A percentile compares a stretch with the other conserved stretches of the same genome.
These are phyloP conservation scores for Brenthis ino DNA, from an alignment of 2,888 invertebrate genomes.

Conservation along the genomic window DNA sequence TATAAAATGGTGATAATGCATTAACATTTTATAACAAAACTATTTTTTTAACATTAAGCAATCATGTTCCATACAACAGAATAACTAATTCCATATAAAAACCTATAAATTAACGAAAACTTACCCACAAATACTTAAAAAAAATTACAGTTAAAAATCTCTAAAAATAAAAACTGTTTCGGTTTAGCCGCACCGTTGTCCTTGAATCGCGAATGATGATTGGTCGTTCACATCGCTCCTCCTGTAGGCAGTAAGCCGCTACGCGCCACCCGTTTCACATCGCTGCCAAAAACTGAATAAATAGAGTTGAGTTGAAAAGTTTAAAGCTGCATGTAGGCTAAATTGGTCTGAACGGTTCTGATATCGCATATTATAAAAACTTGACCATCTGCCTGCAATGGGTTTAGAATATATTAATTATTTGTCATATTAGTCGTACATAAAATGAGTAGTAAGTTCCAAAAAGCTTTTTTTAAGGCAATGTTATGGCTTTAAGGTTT, in stretches of 20 bases:
- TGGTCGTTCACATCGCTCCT: constrained; percentile 25
- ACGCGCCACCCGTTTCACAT: constrained; percentile 24
- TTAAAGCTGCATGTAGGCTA: constrained; percentile 10
- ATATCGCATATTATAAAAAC: constrained; percentile 7
- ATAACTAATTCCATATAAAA: no score
- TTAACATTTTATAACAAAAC: no score
- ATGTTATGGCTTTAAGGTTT: no score
- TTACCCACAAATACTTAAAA: not conserved
- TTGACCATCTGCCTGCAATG: not conserved
- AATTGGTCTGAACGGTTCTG: constrained; percentile 3
- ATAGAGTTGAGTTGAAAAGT: constrained; percentile 8
- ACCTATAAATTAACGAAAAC: no score
- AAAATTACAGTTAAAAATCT: constrained; percentile 1
- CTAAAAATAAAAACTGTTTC: constrained; percentile 11
- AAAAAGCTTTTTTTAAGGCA: no score
- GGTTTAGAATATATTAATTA: not conserved
- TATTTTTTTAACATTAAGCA: no score
- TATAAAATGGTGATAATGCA: no score
- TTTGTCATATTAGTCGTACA: no score
- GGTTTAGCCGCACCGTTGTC: constrained; percentile 22
- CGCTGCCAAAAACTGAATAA: constrained; percentile 24
- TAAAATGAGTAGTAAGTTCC: no score
- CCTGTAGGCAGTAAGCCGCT: constrained; percentile 24
- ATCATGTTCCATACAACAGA: no score
- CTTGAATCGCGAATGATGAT: constrained; percentile 24